Evolutionary conservation across 2,113 vertebrate genomes (phyloP).

Genomic region (Herpetotheres cachinnans): DNA sequence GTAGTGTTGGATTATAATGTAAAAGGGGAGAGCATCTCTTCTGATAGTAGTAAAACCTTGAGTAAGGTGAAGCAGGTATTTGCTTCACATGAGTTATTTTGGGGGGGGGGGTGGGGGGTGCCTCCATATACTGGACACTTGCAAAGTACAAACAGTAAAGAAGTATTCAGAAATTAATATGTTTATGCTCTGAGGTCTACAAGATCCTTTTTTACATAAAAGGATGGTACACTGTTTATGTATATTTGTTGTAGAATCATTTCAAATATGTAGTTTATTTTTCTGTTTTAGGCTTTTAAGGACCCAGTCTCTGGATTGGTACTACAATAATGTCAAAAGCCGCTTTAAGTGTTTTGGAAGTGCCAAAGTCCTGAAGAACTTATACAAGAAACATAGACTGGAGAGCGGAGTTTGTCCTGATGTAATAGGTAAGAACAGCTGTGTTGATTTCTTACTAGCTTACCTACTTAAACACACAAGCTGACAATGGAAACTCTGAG

Average conservation of each 20-base stretch:
- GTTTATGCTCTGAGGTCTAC: not conserved
- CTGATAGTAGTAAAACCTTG: not conserved
- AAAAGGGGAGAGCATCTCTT: not conserved
- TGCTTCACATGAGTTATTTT: not conserved
- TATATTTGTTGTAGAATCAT: not conserved
- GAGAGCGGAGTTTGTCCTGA: slow-evolving; percentile 84
- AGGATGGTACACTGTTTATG: not conserved
- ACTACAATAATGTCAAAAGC: slow-evolving; percentile 95
- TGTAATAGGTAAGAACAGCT: slow-evolving; percentile 76
- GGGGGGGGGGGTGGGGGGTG: too few relatives aligned
- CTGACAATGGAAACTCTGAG: not conserved
- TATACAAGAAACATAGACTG: slow-evolving; percentile 90
- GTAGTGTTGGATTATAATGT: not conserved
- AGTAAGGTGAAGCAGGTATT: not conserved
- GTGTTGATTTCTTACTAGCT: not conserved
- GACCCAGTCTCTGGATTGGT: slow-evolving; percentile 95
- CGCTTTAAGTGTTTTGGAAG: slow-evolving; percentile 97
- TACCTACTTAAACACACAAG: not conserved
- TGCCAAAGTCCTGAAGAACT: slow-evolving; percentile 94
- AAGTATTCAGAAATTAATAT: not conserved
- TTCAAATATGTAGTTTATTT: not conserved
- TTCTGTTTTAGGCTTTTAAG: slow-evolving; percentile 81
- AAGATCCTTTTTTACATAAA: not conserved
- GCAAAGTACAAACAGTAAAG: not conserved
- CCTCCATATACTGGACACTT: not conserved